Evolutionary conservation across 2,888 invertebrate genomes (phyloP), one percentile per base, ranked within the genome.

Genomic region (Cabera pusaria): DNA sequence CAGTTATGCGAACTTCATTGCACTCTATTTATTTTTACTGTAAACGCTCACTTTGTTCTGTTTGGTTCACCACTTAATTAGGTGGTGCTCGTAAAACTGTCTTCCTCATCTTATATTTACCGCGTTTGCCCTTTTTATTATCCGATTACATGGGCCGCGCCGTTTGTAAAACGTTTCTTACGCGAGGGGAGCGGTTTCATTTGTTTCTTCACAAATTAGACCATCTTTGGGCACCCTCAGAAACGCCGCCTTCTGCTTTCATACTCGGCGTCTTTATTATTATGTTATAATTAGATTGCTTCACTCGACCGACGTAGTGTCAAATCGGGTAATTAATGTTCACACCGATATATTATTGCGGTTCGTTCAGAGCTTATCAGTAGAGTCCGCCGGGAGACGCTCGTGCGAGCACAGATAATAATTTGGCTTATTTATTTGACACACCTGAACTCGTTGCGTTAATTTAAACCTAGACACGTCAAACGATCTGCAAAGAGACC

Each of bases 71-170:
- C 87, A 81, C 88, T 88, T 88, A 88, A 88, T 88, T 88, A 88
- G 88, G 85, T 81, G 78, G 72, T 72, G 84, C 76, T 88, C 88
- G 88, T 88, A 88, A 88, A 88, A 88, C 88, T 88, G 88, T 88
- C 88, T 88, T 87, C 84, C 87, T 88, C 88, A 87, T 88, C 88
- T 87, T 86, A 87, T 88, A 88, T 88, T 88, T 88, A 88, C 87
- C 86, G 85, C 86, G 86, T 86, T 87, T 84, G 87, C 87, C 88
- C 88, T 87, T 88, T 88, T 88, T 88, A 88, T 87, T 88, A 88
- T 87, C 80, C 88, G 88, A 88, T 88, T 87, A 88, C 87, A 81
- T 80, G 83, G 85, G 86, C 85, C 68, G 81, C 81, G 78, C 82
- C 74, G 82, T 86, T 84, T 82, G 85, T 74, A 78, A 81, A 84